Base-by-base conservation (phyloP, 1,140 invertebrate species). In the Bicyclus anynana region DNA sequence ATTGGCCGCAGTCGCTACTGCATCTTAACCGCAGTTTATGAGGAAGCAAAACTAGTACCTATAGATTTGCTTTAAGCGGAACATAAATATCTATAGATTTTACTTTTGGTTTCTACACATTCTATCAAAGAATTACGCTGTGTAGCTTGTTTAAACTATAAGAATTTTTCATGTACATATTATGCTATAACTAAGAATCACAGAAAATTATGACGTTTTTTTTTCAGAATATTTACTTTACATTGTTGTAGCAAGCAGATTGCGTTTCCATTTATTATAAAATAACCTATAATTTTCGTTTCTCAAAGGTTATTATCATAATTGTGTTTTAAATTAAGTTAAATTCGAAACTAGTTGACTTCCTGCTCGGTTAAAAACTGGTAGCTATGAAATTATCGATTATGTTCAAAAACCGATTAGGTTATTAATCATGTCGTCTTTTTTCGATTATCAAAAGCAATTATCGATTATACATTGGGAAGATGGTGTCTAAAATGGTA, bases 281-380 rank as follows among this genome's bases (percentile, higher is more conserved):
- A 2, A 57, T 62, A 65, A 65, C 62, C 62, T 62, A 65, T 68
- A 65, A 62, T 68, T 59, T 68, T 62, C 66, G 62, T 38, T 59
- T 26, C 53, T 59, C 59, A 69, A n/a, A 62, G 62, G 65, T 57
- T 44, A 33, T 33, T 33, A 33, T 33, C n/a, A 33, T 33, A 33
- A 33, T 33, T 44, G 57, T 59, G 58, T 59, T 62, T 62, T 64
- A 62, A 67, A 67, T 67, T 60, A 54, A 61, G 62, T 59, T 59
- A 59, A 64, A 69, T 56, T 55, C 62, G 55, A 49, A 59, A 69
- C 66, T 51, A 42, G 66, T 58, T 46, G 47, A 54, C 54, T 69
- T 69, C 66, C 66, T 69, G 66, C 44, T 54, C 50, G 56, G 48
- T 61, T 56, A 54, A 65, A 60, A 58, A 57, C 59, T 57, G 35